Evolutionary conservation across 2,888 invertebrate genomes (phyloP).

Genomic region (Chouioia cunea): DNA sequence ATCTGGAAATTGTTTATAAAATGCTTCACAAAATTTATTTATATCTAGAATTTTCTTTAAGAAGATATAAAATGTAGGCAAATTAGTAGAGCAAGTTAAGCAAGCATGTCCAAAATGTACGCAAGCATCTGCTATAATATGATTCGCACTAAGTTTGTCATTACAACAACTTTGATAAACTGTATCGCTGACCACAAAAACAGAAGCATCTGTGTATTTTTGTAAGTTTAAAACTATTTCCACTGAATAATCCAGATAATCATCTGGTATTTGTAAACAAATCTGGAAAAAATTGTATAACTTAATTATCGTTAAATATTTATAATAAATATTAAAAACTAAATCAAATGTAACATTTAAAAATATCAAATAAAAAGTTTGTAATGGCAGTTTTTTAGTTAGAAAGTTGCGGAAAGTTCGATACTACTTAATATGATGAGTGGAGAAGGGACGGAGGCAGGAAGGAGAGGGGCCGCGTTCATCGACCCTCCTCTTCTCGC

Average conservation of each 20-base stretch:
- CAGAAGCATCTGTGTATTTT: slow-evolving; percentile 71
- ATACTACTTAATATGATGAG: too few relatives aligned
- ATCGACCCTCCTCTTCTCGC: too few relatives aligned
- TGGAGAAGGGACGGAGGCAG: too few relatives aligned
- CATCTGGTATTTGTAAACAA: slow-evolving; percentile 93
- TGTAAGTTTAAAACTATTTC: slow-evolving; percentile 74
- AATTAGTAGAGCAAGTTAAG: slow-evolving; percentile 76
- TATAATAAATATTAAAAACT: background rate
- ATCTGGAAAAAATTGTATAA: slow-evolving; percentile 72
- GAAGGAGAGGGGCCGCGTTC: too few relatives aligned
- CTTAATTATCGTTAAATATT: too few relatives aligned
- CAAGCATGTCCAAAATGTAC: slow-evolving; percentile 95
- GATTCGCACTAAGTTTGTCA: slow-evolving; percentile 90
- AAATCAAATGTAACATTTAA: too few relatives aligned
- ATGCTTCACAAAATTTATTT: slow-evolving; percentile 63
- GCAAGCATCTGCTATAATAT: slow-evolving; percentile 85
- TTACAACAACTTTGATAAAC: slow-evolving; percentile 94
- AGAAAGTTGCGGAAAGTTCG: too few relatives aligned
- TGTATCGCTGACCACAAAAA: slow-evolving; percentile 90
- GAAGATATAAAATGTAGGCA: slow-evolving; percentile 83
- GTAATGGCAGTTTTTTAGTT: too few relatives aligned
- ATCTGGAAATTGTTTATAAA: slow-evolving; percentile 63
- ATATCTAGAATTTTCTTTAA: slow-evolving; percentile 75
- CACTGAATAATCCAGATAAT: slow-evolving; percentile 78
- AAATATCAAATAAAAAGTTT: too few relatives aligned